phyloP scores from a whole-genome alignment of 2,113 vertebrate species.

The Apodemus sylvaticus region DNA sequence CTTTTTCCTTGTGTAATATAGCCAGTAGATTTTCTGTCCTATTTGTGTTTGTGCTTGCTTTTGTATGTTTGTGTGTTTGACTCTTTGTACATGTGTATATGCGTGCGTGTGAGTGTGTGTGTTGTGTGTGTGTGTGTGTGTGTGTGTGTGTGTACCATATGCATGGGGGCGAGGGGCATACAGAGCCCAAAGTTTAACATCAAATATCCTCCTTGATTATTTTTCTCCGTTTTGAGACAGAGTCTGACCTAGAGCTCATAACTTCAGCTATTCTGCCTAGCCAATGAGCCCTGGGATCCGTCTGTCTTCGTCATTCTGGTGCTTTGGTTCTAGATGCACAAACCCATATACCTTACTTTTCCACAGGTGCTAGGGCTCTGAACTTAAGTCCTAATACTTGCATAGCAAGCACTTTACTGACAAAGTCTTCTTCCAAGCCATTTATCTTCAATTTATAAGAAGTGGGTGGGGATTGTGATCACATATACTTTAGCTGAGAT shows the following conservation, averaged over 20 bases:
- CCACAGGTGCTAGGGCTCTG: not conserved
- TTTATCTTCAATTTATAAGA: not conserved
- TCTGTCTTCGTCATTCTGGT: too few species aligned
- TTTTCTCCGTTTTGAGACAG: not conserved
- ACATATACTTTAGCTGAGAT: not conserved
- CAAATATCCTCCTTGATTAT: not conserved
- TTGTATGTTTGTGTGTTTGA: not conserved
- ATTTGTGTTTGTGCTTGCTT: too few species aligned
- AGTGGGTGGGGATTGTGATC: not conserved
- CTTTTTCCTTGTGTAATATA: not conserved
- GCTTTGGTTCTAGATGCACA: not conserved
- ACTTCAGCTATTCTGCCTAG: not conserved
- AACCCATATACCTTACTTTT: not conserved
- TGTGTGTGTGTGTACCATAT: not conserved
- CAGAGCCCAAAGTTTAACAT: not conserved
- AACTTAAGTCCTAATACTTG: not conserved
- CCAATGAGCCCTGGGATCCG: not conserved
- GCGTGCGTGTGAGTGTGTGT: not conserved
- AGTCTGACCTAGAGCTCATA: not conserved
- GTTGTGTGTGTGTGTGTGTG: not conserved
- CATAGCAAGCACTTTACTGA: not conserved
- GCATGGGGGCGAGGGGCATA: accelerated
- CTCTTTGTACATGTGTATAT: too few species aligned
- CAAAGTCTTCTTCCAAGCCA: not conserved
- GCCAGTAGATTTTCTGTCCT: not conserved